These are phyloP conservation scores for Zingel zingel DNA, from an alignment of 2,113 vertebrate genomes.

Conservation along the genomic window DNA sequence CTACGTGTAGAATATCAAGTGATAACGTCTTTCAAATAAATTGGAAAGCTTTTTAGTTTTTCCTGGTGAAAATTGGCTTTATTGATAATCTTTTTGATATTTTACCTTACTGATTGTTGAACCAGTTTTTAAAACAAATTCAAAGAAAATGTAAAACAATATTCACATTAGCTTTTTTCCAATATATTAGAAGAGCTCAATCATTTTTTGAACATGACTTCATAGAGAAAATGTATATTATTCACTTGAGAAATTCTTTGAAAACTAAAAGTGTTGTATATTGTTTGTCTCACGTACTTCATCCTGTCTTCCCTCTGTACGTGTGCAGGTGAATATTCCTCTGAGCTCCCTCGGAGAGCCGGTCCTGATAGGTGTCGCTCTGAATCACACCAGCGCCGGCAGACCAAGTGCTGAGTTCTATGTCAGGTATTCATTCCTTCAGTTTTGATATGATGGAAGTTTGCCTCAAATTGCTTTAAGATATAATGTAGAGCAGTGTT, in stretches of 20 bases:
- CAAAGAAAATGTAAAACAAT: neutral
- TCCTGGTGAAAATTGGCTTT: neutral
- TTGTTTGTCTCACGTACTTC: neutral
- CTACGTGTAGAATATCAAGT: neutral
- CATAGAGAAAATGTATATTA: neutral
- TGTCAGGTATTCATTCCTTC: conserved; percentile 81
- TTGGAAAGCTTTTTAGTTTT: neutral
- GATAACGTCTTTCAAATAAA: neutral
- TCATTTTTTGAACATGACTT: neutral
- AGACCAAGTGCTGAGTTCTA: conserved; percentile 91
- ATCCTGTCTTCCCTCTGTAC: neutral
- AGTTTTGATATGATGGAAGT: neutral
- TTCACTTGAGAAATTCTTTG: no score
- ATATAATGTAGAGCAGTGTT: neutral
- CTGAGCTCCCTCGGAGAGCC: conserved; percentile 84
- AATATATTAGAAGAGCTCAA: neutral
- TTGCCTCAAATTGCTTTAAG: neutral
- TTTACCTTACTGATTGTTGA: neutral
- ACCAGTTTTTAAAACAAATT: neutral
- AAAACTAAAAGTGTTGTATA: neutral
- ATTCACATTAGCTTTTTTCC: neutral
- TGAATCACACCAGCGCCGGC: conserved; percentile 91
- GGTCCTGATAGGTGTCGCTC: conserved; percentile 88
- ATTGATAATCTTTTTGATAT: neutral
- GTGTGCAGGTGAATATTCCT: conserved; percentile 89